Base-by-base conservation (phyloP, 2,113 vertebrate genomes). In the Ciconia boyciana region DNA sequence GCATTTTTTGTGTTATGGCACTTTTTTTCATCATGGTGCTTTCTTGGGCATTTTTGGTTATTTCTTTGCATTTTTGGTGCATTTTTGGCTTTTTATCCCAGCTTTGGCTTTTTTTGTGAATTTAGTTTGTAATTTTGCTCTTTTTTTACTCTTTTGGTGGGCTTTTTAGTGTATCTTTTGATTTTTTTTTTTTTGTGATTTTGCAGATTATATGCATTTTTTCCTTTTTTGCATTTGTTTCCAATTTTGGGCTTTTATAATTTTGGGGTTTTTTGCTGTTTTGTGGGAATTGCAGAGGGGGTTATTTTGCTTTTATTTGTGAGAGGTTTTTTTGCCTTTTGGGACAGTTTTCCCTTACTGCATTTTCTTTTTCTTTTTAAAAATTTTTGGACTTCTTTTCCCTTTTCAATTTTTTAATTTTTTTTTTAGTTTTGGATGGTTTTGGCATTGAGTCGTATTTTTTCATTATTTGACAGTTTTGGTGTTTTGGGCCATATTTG, bases 241-340 rank as follows among this genome's bases (percentile, higher is more conserved):
- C 16, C 2, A 15, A 60, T 57, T 41, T 15, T 3, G 11, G 32
- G 6, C 7, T 28, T 66, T 66, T 60, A 61, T 14, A 3, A 52
- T n/a, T 70, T 70, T 5, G 16, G 11, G 25, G 1, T 1, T 1
- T 32, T 31, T 61, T 69, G 39, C 5, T 52, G 5, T 21, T 61
- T 62, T 75, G 5, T 0, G 2, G 15, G 46, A 46, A 39, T 34
- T 68, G 41, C 8, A 2, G 36, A 44, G 7, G 5, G 2, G 4
- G 0, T 12, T 48, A 7, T 48, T n/a, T 55, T 44, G 8, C 1
- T 54, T 19, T n/a, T 25, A 41, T 58, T 58, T 28, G 19, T 34
- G 29, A 4, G 4, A 5, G 36, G 36, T 26, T 14, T 17, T 28
- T 8, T 24, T 13, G 1, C 7, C 39, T 69, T 78, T 79, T 13